A percentile compares a stretch with the other conserved stretches of the same genome.
Evolutionary conservation across 2,888 invertebrate species (phyloP).

Genomic region (Morpho achilles): DNA sequence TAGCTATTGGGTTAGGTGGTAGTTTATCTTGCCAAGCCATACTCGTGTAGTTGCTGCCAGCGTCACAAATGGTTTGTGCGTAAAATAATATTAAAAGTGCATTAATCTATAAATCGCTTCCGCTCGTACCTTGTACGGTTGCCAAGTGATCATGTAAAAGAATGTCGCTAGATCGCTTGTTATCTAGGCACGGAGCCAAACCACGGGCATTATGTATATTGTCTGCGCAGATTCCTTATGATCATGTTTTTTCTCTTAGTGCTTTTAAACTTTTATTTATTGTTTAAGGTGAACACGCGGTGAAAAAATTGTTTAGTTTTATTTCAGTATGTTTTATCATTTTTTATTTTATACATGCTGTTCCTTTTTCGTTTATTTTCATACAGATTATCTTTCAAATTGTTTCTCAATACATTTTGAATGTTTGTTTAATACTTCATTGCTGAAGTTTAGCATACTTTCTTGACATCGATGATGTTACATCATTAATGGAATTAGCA

Average conservation of each 20-base stretch:
- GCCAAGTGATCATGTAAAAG: constrained; percentile 49
- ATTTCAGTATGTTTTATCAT: not conserved
- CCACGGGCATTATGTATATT: constrained; percentile 34
- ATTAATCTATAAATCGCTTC: constrained; percentile 7
- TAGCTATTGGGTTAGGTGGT: no score
- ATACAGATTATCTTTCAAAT: no score
- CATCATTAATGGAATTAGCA: no score
- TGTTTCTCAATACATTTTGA: no score
- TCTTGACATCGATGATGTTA: no score
- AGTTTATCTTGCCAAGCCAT: no score
- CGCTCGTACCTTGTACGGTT: constrained; percentile 15
- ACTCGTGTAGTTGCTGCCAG: no score
- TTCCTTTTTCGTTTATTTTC: not conserved
- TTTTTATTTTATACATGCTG: not conserved
- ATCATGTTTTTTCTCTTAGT: constrained; percentile 33
- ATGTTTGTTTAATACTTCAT: no score
- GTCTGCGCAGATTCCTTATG: constrained; percentile 31
- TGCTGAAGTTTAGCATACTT: no score
- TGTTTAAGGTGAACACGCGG: constrained; percentile 6
- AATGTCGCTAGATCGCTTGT: constrained; percentile 48
- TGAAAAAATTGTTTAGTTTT: not conserved
- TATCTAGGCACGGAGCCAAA: constrained; percentile 46
- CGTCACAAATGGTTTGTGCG: no score
- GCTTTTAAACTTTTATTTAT: constrained; percentile 25
- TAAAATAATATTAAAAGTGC: not conserved